phyloP scores from a whole-genome alignment of 2,888 invertebrate species.

The Hemistola chrysoprasaria region DNA sequence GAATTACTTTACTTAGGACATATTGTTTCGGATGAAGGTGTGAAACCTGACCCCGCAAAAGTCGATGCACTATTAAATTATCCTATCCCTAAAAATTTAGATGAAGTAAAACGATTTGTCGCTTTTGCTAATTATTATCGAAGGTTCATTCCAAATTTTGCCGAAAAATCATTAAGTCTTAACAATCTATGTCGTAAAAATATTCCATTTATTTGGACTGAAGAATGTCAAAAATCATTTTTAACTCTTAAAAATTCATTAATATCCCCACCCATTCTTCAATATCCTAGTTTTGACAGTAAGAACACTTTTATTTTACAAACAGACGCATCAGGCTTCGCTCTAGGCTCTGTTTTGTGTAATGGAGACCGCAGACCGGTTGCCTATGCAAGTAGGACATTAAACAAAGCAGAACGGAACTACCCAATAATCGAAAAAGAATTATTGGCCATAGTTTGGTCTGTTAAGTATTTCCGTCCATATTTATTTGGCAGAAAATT shows the following conservation, averaged over 20 bases:
- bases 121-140: conserved; percentile 14
- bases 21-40: conserved; percentile 2
- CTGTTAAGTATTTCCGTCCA: conserved; percentile 21
- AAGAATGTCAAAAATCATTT: conserved; percentile 11
- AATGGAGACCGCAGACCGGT: conserved; percentile 9
- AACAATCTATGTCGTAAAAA: conserved; percentile 20
- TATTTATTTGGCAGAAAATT: conserved; percentile 23
- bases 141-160: conserved; percentile 17
- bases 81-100: conserved; percentile 1
- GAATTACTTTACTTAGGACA: conserved; percentile 5
- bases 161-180: conserved; percentile 10
- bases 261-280: conserved; percentile 7
- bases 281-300: conserved; percentile 12
- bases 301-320: conserved; percentile 10
- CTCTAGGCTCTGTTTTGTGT: conserved; percentile 15
- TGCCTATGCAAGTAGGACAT: conserved; percentile 16
- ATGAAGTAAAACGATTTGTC: conserved; percentile 6
- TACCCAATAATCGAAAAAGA: conserved; percentile 24
- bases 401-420: conserved; percentile 17
- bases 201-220: conserved; percentile 9
- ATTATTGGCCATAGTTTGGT: conserved; percentile 19
- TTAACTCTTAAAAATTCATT: conserved; percentile 5
- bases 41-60: conserved; percentile 4
- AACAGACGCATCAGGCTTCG: conserved; percentile 13
- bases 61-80: background rate